Base-by-base conservation (phyloP, 1,140 invertebrate genomes). In the Zelostemma sp. region DNA sequence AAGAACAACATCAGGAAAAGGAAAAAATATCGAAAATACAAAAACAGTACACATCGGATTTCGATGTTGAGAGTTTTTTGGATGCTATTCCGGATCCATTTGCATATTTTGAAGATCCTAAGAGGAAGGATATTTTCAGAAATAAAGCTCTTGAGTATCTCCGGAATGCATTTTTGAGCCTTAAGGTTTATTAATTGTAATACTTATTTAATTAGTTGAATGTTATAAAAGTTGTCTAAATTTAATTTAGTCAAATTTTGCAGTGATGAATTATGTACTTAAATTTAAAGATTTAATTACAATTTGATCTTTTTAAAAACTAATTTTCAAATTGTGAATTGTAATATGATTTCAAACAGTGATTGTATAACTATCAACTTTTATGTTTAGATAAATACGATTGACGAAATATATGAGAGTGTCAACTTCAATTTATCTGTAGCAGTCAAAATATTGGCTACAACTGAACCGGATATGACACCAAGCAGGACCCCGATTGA, bases 71-170 rank as follows among this genome's bases (percentile, higher is more conserved):
- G 46, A 80, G 84, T 25, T 88, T 88, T 69, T 65, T 89, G 14
- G 74, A 85, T 43, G 75, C 80, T 12, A 85, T 87, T 75, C 80
- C 85, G 12, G 78, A 88, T 71, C 88, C 88, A 3, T 55, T 81
- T 12, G 68, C 73, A 25, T 78, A 80, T 59, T 88, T 87, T 71
- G 61, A 63, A 17, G 73, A 86, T 72, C 74, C 73, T 9, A 78
- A 75, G 5, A 80, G 81, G 53, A 58, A 70, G 11, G 11, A 35
- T 35, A 1, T 11, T 5, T 35, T 2, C 1, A 33, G 25, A 16
- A 11, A n/a, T 9, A n/a, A 49, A 67, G 77, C 17, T 64, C 79
- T 71, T 61, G 49, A 51, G 16, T 56, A 45, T 12, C 28, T 56
- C 0, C 43, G 45, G 59, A 58, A 17, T 16, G 15, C 43, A 15